Evolutionary conservation across 2,797 vertebrate species (phyloP), one percentile per base, ranked within the genome.

Genomic region (Erpetoichthys calabaricus): DNA sequence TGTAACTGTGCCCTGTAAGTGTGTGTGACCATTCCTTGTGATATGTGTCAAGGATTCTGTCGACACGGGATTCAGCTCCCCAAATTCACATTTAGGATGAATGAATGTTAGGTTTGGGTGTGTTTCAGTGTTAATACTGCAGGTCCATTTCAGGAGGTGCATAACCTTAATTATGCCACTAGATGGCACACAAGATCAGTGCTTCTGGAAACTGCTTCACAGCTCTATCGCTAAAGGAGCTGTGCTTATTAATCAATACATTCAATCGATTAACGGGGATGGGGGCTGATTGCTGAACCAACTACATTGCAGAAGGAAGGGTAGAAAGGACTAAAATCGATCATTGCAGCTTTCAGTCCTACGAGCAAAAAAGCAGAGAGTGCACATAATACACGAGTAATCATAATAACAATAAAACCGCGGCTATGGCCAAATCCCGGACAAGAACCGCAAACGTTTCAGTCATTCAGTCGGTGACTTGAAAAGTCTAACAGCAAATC

Each of bases 231-330:
- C 81, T 80, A 82, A 79, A 81, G 79, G 80, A 77, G 78, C 77
- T 80, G 78, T 82, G 80, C 85, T 85, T 84, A 80, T 70, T 74
- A 77, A 84, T 85, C 84, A 68, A 86, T 86, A 86, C 47, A 7
- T 7, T 49, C 77, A 77, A 85, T 85, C 83, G 83, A 86, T 83
- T 75, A 75, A 75, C 71, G 80, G 80, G 83, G 83, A 84, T 82
- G 79, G 84, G 79, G 80, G 80, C 82, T 85, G 84, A 85, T 86
- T 86, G 84, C 84, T 83, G 84, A 84, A 84, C 80, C 84, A 78
- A 81, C 78, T 77, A 77, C 78, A 67, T 78, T 70, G 77, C 76
- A 81, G 80, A 84, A 81, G 80, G 76, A 77, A 65, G 65, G 68
- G 72, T 25, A 25, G 25, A 25, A 25, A 25, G 25, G 25, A 25